Evolutionary conservation across 2,888 invertebrate species (phyloP).

Genomic region (Eudemis profundana): DNA sequence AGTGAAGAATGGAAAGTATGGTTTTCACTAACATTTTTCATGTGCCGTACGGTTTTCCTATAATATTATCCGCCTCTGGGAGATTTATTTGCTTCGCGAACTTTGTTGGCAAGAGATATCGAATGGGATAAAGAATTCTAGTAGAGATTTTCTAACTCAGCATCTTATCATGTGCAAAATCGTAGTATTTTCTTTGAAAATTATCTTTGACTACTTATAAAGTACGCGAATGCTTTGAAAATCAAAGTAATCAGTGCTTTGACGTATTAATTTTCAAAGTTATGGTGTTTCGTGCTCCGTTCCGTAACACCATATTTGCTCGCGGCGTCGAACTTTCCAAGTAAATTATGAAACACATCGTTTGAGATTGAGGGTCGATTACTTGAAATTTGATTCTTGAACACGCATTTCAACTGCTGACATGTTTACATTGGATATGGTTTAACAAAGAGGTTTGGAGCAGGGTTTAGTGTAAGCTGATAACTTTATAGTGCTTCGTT

Average conservation of each 20-base stretch:
- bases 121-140: slow-evolving; percentile 29
- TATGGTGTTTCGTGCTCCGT: slow-evolving; percentile 25
- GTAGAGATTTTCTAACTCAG: slow-evolving; percentile 34
- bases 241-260: slow-evolving; percentile 22
- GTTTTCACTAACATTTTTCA: slow-evolving; percentile 33
- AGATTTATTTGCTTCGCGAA: slow-evolving; percentile 38
- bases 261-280: slow-evolving; percentile 31
- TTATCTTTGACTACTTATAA: not conserved
- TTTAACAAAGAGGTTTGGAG: not conserved
- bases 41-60: slow-evolving; percentile 35
- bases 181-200: slow-evolving; percentile 12
- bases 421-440: not conserved
- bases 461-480: not conserved
- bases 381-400: slow-evolving; percentile 15
- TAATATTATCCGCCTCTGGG: slow-evolving; percentile 31
- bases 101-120: slow-evolving; percentile 42
- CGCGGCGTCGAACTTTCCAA: slow-evolving; percentile 23
- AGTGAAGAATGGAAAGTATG: slow-evolving; percentile 32
- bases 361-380: slow-evolving; percentile 13
- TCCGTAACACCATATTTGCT: slow-evolving; percentile 4
- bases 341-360: slow-evolving; percentile 23
- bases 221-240: slow-evolving; percentile 9
- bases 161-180: slow-evolving; percentile 31
- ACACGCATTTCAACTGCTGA: not conserved
- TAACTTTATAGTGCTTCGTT: not conserved